These are phyloP conservation scores for Sminthurinus signatus DNA, from an alignment of 1,140 invertebrate species.

Conservation along the genomic window DNA sequence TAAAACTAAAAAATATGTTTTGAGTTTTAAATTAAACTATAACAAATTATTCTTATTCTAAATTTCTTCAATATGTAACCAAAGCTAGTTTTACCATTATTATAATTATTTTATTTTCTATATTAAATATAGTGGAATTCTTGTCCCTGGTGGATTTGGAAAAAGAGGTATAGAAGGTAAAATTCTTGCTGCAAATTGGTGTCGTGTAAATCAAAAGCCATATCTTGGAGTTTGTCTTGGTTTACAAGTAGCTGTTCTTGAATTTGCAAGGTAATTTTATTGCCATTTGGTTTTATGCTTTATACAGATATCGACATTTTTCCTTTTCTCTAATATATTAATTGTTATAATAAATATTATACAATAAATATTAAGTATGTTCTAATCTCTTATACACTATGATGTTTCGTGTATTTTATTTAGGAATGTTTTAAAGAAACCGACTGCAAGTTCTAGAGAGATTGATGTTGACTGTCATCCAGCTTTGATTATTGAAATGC, in stretches of 20 bases:
- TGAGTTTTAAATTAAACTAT: background rate
- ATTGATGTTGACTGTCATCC: conserved; percentile 63
- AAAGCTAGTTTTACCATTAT: too few relatives aligned
- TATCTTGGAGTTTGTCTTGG: conserved; percentile 95
- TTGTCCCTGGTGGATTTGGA: conserved; percentile 97
- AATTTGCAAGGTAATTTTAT: conserved; percentile 77
- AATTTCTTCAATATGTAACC: too few relatives aligned
- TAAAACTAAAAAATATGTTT: conserved; percentile 46
- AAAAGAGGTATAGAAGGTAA: conserved; percentile 93
- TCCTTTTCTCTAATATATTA: too few relatives aligned
- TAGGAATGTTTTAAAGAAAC: conserved; percentile 69
- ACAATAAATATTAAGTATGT: background rate
- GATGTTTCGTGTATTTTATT: background rate
- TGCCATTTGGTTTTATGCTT: too few relatives aligned
- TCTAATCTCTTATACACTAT: background rate
- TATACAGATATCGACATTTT: background rate
- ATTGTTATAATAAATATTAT: too few relatives aligned
- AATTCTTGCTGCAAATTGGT: conserved; percentile 89
- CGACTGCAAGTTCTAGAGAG: conserved; percentile 82
- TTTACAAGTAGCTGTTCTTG: conserved; percentile 93
- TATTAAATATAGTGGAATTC: conserved; percentile 62
- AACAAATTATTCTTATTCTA: too few relatives aligned
- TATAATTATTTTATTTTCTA: background rate
- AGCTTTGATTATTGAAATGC: conserved; percentile 94
- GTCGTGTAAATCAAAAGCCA: conserved; percentile 79